Conservation (phyloP, 92 coral and sea anemone species). For the Pocillopora meandrina region DNA sequence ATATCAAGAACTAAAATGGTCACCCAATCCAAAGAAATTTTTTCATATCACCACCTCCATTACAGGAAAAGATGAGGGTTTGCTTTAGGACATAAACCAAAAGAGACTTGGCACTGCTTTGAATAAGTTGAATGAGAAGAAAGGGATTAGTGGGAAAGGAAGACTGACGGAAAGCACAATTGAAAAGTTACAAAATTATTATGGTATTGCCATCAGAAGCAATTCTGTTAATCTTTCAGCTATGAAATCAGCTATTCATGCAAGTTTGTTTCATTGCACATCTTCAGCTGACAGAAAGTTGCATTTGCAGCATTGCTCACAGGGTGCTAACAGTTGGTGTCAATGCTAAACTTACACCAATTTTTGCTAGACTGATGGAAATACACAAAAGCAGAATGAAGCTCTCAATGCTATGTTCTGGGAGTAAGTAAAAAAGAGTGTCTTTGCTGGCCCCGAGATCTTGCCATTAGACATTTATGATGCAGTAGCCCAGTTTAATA, state of each 20-base stretch:
- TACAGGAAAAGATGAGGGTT: too few species aligned
- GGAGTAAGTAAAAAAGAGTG: conserved; percentile 51
- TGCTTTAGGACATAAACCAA: conserved; percentile 34
- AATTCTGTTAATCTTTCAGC: conserved; percentile 51
- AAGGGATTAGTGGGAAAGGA: conserved; percentile 40
- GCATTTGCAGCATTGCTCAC: conserved; percentile 53
- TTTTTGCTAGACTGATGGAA: conserved; percentile 53
- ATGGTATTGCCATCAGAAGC: not conserved
- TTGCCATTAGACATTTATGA: conserved; percentile 61
- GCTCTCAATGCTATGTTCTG: conserved; percentile 53
- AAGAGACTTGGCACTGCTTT: conserved; percentile 47
- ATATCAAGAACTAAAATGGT: too few species aligned
- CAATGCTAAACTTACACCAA: conserved; percentile 40
- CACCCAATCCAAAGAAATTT: too few species aligned
- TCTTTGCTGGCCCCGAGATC: conserved; percentile 36
- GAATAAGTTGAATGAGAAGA: not conserved
- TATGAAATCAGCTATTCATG: conserved; percentile 55
- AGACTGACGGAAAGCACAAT: not conserved
- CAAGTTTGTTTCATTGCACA: conserved; percentile 62
- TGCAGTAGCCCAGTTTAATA: conserved; percentile 63
- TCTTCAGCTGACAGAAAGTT: conserved; percentile 34
- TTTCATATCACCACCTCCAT: too few species aligned
- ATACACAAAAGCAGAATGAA: conserved; percentile 60
- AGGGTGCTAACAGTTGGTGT: conserved; percentile 55
- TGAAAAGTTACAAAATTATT: conserved; percentile 5